Percentiles rank a stretch among this genome's conserved stretches.
These are phyloP conservation scores for Stylophora pistillata DNA, from an alignment of 64 coral and sea anemone genomes.

Conservation along the genomic window DNA sequence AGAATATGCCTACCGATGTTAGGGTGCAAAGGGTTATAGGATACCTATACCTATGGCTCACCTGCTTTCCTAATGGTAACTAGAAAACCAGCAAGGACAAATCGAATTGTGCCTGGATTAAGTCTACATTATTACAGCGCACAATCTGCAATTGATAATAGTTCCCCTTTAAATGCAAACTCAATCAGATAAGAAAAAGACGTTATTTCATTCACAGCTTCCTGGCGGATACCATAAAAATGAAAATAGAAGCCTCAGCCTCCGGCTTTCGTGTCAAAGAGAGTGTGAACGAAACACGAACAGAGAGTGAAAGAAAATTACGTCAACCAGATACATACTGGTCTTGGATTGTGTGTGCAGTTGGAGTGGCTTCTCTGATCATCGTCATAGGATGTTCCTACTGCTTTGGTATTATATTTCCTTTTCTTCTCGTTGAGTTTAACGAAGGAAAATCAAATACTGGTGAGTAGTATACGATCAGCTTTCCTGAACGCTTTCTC, in stretches of 20 bases:
- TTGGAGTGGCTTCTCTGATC: constrained; percentile 20
- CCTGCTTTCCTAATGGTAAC: too few species aligned
- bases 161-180: too few species aligned
- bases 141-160: too few species aligned
- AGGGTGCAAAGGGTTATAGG: too few species aligned
- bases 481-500: too few species aligned
- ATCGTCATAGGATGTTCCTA: constrained; percentile 36
- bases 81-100: too few species aligned
- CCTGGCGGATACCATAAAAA: background rate
- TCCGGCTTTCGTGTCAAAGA: background rate
- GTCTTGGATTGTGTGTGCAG: constrained; percentile 52
- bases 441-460: constrained; percentile 59
- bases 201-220: background rate
- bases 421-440: constrained; percentile 54
- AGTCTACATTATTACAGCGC: too few species aligned
- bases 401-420: constrained; percentile 52
- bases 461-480: constrained; percentile 16
- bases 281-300: background rate
- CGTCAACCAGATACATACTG: constrained; percentile 29
- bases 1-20: too few species aligned
- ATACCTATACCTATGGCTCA: too few species aligned
- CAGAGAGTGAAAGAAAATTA: background rate
- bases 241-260: background rate
- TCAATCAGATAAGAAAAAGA: too few species aligned
- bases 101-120: too few species aligned